Percentiles rank a stretch among this genome's conserved stretches.
Conservation (phyloP, 2,113 vertebrate species). For the Laticauda colubrina region DNA sequence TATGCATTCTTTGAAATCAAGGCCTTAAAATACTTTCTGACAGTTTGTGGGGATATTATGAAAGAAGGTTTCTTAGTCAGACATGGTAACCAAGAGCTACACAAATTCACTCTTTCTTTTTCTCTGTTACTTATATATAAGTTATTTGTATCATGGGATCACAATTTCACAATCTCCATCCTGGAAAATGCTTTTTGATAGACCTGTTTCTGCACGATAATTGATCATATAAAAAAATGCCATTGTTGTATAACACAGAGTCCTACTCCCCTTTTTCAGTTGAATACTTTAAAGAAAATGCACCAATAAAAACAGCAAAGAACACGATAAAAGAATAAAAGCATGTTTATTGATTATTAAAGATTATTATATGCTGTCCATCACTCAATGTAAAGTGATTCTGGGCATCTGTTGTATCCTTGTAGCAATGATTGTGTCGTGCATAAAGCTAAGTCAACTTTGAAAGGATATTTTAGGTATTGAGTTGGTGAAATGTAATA, state of each 20-base stretch:
- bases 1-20: constrained; percentile 24
- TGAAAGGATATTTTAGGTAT: neutral
- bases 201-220: neutral
- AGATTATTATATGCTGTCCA: neutral
- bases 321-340: neutral
- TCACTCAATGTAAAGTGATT: neutral
- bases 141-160: neutral
- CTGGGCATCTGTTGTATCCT: neutral
- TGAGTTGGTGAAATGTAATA: neutral
- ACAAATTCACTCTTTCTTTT: neutral
- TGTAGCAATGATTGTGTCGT: neutral
- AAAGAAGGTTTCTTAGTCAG: constrained; percentile 23
- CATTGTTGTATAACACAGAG: neutral
- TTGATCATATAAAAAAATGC: neutral
- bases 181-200: neutral
- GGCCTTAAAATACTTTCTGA: constrained; percentile 50
- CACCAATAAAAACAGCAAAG: neutral
- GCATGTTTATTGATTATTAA: neutral
- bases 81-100: neutral
- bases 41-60: constrained; percentile 37
- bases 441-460: neutral
- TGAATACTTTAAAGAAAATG: neutral
- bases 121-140: neutral
- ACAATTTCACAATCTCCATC: neutral
- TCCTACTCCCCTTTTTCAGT: neutral